Evolutionary conservation across 2,113 vertebrate genomes (phyloP).

Genomic region (Lepus europaeus): DNA sequence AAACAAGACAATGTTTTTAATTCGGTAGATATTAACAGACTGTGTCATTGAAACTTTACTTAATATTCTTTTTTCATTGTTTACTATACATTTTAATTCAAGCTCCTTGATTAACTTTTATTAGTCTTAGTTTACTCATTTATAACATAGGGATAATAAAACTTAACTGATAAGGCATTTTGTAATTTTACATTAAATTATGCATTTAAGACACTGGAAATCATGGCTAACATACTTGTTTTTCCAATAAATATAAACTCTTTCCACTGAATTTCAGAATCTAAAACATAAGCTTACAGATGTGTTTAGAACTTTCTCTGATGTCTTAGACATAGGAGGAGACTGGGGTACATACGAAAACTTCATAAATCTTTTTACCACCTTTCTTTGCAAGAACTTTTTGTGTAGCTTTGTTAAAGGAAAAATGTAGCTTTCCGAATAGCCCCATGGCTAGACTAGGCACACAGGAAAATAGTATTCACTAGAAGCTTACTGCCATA

Average conservation of each 20-base stretch:
- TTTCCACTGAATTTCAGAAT: background rate
- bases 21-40: conserved; percentile 8
- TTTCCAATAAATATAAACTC: background rate
- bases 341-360: background rate
- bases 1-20: conserved; percentile 52
- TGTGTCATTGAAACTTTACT: background rate
- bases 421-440: background rate
- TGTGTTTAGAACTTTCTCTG: conserved; percentile 23
- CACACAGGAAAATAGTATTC: background rate
- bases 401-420: background rate
- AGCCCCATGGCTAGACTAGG: background rate
- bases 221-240: background rate
- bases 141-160: background rate
- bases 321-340: background rate
- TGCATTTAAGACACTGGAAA: conserved; percentile 28
- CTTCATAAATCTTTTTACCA: background rate
- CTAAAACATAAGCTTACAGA: background rate
- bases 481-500: background rate
- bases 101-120: background rate
- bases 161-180: background rate
- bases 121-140: background rate
- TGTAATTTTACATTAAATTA: background rate
- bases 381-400: background rate
- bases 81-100: conserved; percentile 30
- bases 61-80: conserved; percentile 2